Conservation (phyloP, 1,140 invertebrate species). For the Drosophila ohnishii region DNA sequence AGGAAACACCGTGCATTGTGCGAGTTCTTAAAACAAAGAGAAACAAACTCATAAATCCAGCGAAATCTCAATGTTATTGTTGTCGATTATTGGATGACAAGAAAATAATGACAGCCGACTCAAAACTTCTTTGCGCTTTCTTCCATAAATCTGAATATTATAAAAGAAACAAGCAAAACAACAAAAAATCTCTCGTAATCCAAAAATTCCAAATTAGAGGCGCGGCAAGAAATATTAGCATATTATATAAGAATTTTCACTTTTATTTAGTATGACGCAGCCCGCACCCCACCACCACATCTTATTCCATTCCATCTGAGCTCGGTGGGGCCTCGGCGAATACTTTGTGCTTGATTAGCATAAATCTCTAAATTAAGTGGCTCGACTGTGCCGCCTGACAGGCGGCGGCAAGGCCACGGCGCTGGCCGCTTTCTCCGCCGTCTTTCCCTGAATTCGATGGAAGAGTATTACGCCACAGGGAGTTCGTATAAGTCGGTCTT, state of each 20-base stretch:
- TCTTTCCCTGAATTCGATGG: background rate
- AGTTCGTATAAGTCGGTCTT: background rate
- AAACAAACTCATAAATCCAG: slow-evolving; percentile 9
- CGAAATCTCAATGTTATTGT: slow-evolving; percentile 20
- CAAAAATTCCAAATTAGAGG: slow-evolving; percentile 41
- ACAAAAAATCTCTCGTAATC: slow-evolving; percentile 57
- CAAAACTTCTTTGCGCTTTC: slow-evolving; percentile 44
- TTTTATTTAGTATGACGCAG: slow-evolving; percentile 54
- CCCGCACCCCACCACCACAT: background rate
- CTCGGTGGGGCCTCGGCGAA: slow-evolving; percentile 23
- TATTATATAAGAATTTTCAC: slow-evolving; percentile 68
- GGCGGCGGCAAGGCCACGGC: slow-evolving; percentile 52
- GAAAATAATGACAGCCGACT: slow-evolving; percentile 23
- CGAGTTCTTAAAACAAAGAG: background rate
- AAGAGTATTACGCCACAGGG: slow-evolving; percentile 19
- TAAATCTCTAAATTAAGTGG: slow-evolving; percentile 67
- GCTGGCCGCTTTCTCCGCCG: slow-evolving; percentile 25
- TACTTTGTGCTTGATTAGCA: slow-evolving; percentile 64
- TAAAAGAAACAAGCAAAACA: slow-evolving; percentile 34
- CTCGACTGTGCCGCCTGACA: slow-evolving; percentile 27
- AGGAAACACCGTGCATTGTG: background rate
- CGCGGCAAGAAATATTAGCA: slow-evolving; percentile 58
- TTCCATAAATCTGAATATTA: slow-evolving; percentile 48
- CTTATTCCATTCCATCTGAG: slow-evolving; percentile 36
- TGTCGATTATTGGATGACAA: slow-evolving; percentile 40